Percentiles rank a stretch among this genome's conserved stretches.
phyloP scores from a whole-genome alignment of 2,797 vertebrate genomes.

The Peromyscus melanophrys region DNA sequence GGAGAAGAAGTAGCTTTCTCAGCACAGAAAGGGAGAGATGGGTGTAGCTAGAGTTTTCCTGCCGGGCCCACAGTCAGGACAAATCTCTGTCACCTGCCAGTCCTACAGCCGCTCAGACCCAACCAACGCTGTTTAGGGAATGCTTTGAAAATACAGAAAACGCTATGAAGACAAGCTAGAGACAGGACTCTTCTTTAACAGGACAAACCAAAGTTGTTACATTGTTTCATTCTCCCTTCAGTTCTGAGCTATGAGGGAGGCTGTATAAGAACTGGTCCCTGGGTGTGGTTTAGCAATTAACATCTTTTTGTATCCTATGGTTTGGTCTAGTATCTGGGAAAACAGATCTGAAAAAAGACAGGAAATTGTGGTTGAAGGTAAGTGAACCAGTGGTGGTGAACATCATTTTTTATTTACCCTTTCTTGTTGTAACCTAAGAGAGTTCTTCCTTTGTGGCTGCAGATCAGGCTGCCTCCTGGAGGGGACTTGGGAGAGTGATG shows the following conservation, averaged over 20 bases:
- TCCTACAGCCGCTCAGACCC: no score
- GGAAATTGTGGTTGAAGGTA: background rate
- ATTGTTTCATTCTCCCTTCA: background rate
- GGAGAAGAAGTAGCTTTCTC: background rate
- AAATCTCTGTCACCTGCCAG: no score
- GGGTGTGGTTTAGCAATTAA: background rate
- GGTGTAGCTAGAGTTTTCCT: no score
- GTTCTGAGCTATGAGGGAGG: background rate
- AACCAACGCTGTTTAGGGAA: background rate
- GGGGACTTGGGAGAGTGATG: background rate
- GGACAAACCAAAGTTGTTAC: background rate
- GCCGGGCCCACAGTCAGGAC: no score
- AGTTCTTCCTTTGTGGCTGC: background rate
- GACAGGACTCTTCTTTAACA: no score
- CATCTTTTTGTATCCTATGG: background rate
- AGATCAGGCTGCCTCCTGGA: background rate
- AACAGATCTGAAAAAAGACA: background rate
- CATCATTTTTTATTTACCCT: no score
- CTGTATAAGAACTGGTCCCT: background rate
- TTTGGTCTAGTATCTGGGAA: background rate
- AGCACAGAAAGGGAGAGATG: background rate
- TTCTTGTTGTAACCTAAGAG: background rate
- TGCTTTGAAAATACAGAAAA: background rate
- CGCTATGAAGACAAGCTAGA: background rate
- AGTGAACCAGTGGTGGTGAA: background rate